Conservation (phyloP, 2,888 invertebrate species). For the Athetis lepigone region DNA sequence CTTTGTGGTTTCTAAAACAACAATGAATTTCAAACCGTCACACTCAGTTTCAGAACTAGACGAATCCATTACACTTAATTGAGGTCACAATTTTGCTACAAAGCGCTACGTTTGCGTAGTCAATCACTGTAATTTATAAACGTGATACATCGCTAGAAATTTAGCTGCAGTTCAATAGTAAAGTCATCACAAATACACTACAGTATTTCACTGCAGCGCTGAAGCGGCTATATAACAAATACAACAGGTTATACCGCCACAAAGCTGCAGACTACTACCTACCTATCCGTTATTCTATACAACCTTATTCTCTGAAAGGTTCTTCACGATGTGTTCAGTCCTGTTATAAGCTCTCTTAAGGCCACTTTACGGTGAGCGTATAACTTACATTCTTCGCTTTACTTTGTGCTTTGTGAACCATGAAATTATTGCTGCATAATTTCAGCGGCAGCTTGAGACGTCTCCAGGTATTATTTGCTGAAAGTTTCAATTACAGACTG, state of each 20-base stretch:
- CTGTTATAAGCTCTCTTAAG: constrained; percentile 73
- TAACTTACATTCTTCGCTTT: constrained; percentile 68
- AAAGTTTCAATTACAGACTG: constrained; percentile 48
- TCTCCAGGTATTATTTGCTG: constrained; percentile 65
- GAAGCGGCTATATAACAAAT: constrained; percentile 46
- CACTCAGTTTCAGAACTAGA: constrained; percentile 23
- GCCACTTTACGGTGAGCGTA: constrained; percentile 70
- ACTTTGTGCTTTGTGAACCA: constrained; percentile 72
- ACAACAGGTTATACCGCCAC: constrained; percentile 40
- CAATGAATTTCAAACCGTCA: not conserved
- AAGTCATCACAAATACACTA: constrained; percentile 41
- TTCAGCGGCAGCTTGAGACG: constrained; percentile 64
- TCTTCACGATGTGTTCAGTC: constrained; percentile 68
- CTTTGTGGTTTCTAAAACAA: not conserved
- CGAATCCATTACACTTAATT: constrained; percentile 5
- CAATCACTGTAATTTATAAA: constrained; percentile 37
- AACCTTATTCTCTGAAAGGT: constrained; percentile 66
- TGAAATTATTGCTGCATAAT: constrained; percentile 74
- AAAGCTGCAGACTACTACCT: constrained; percentile 56
- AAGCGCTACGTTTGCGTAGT: constrained; percentile 26
- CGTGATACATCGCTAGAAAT: constrained; percentile 28
- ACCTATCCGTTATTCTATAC: constrained; percentile 61
- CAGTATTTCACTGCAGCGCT: constrained; percentile 26
- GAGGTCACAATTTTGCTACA: constrained; percentile 37
- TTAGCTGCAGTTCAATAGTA: constrained; percentile 24